phyloP scores from a whole-genome alignment of 2,888 invertebrate genomes.

The Plebejus anna region DNA sequence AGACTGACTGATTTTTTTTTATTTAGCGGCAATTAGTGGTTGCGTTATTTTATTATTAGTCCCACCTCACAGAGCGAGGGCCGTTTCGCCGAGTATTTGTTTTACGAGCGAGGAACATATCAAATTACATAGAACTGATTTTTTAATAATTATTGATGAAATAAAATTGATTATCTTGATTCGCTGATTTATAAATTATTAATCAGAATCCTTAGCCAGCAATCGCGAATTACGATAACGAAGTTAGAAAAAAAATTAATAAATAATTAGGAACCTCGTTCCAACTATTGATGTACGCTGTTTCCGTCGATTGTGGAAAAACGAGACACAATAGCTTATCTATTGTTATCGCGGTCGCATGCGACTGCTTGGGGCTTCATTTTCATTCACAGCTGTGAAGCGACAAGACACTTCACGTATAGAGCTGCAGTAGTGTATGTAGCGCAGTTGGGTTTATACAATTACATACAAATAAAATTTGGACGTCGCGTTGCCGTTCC shows the following conservation, averaged over 20 bases:
- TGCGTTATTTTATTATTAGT: slow-evolving; percentile 56
- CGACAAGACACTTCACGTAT: too few species aligned
- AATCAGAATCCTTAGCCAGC: neutral
- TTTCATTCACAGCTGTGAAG: too few species aligned
- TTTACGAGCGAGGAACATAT: slow-evolving; percentile 68
- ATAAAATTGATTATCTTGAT: neutral
- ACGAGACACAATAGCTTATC: too few species aligned
- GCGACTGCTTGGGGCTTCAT: too few species aligned
- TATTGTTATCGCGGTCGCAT: too few species aligned
- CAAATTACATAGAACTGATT: slow-evolving; percentile 57
- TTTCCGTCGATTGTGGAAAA: too few species aligned
- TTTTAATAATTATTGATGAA: slow-evolving; percentile 42
- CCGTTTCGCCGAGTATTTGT: slow-evolving; percentile 43
- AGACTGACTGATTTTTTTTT: slow-evolving; percentile 74
- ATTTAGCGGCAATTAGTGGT: slow-evolving; percentile 73
- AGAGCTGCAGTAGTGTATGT: too few species aligned
- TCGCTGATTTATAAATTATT: neutral
- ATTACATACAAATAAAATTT: too few species aligned
- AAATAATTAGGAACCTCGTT: neutral
- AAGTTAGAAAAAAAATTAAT: neutral
- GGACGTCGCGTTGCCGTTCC: too few species aligned
- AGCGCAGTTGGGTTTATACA: too few species aligned
- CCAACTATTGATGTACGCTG: too few species aligned
- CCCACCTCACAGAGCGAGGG: slow-evolving; percentile 37
- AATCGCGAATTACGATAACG: neutral